Evolutionary conservation across 1,140 invertebrate genomes (phyloP), one percentile per base, ranked within the genome.

Genomic region (Drosophila persimilis): DNA sequence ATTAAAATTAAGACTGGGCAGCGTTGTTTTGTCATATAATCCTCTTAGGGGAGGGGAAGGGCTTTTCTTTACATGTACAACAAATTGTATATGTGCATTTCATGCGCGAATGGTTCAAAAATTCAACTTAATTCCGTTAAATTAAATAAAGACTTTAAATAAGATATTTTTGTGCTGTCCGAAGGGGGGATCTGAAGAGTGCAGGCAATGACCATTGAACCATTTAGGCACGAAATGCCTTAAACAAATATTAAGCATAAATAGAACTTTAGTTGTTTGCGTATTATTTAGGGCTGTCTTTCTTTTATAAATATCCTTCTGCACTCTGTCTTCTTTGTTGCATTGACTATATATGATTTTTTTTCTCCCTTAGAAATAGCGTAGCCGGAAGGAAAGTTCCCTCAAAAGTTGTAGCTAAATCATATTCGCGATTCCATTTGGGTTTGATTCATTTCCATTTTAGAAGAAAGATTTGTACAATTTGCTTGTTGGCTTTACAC

Each of bases 91-190:
- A 45, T 48, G 26, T 71, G 61, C 71, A 83, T 83, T 83, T 83
- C 80, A 83, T 83, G 80, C 80, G 63, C 80, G 65, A 83, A 67
- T 74, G 80, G 71, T 74, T 83, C 71, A 79, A 84, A 77, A 73
- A 44, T 45, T 59, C 46, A 45, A 59, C 29, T 48, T 45, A 61
- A 59, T 54, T 55, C 47, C 22, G 29, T 50, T 53, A 41, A 55
- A 57, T 45, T 43, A 54, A 26, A 55, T 58, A 53, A 22, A 31
- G 39, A 46, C n/a, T 58, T 58, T 29, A 51, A 74, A 39, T 70
- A 44, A 48, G 17, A 64, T 60, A 35, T 50, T 20, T 59, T 62
- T 69, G 70, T 74, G 80, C 67, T 74, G 63, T 48, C 39, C 39
- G 54, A 56, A 64, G 11, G 3, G 35, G 52, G 62, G 53, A 52